These are phyloP conservation scores for Anseranas semipalmata DNA, from an alignment of 2,113 vertebrate genomes.

Conservation along the genomic window DNA sequence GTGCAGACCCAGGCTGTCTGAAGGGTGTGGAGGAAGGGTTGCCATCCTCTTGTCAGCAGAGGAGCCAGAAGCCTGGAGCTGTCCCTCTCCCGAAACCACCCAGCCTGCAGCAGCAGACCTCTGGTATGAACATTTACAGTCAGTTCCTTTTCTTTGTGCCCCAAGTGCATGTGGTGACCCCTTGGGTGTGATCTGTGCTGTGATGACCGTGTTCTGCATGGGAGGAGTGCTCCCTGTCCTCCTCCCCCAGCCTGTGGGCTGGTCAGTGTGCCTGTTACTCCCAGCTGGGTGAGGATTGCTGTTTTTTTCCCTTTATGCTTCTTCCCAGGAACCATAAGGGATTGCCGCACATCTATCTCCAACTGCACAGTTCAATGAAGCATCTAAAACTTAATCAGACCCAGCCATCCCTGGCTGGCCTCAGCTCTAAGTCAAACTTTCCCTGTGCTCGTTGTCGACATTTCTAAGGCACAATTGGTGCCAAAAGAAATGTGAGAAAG, in stretches of 20 bases:
- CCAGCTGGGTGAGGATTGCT: not conserved
- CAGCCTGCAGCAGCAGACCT: not conserved
- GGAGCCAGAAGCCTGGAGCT: not conserved
- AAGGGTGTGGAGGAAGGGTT: not conserved
- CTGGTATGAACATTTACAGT: not conserved
- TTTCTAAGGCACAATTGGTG: not conserved
- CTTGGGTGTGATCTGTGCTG: not conserved
- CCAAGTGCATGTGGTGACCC: not conserved
- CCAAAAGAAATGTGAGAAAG: not conserved
- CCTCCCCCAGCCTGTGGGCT: fast-evolving
- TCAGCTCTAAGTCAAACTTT: not conserved
- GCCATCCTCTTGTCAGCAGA: not conserved
- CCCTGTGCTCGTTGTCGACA: fast-evolving
- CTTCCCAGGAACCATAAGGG: not conserved
- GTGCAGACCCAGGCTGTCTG: not conserved
- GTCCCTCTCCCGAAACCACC: not conserved
- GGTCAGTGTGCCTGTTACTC: fast-evolving
- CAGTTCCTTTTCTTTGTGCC: not conserved
- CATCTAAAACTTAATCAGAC: not conserved
- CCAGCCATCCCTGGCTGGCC: not conserved
- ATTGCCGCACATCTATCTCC: not conserved
- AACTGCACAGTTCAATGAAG: not conserved
- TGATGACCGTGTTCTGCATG: not conserved
- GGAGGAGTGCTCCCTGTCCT: not conserved
- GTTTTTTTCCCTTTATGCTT: not conserved